Evolutionary conservation across 1,140 invertebrate species (phyloP).

Genomic region (Drosophila yakuba): DNA sequence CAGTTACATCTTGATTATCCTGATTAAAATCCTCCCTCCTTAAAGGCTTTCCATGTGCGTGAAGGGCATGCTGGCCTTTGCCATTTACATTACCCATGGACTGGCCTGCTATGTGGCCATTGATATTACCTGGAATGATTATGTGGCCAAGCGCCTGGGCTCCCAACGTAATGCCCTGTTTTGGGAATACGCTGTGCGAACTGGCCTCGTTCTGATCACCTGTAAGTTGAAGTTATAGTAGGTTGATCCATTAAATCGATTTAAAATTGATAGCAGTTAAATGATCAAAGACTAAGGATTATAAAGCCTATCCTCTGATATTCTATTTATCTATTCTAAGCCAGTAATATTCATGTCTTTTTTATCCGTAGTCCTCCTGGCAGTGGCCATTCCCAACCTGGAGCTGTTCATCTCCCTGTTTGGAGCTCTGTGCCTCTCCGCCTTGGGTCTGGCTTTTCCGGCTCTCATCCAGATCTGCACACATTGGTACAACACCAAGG

Average conservation of each 20-base stretch:
- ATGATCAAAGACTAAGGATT: too few species aligned
- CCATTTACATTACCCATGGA: conserved; percentile 92
- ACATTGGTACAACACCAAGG: conserved; percentile 87
- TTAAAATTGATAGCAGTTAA: too few species aligned
- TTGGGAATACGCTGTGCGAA: conserved; percentile 90
- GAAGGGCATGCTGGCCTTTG: conserved; percentile 90
- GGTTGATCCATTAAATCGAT: too few species aligned
- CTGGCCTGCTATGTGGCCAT: conserved; percentile 95
- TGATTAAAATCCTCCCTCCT: not conserved
- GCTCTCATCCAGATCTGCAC: conserved; percentile 91
- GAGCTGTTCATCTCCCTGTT: conserved; percentile 96
- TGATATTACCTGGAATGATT: conserved; percentile 93
- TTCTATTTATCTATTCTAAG: too few species aligned
- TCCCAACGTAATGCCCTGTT: conserved; percentile 84
- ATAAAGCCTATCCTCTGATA: too few species aligned
- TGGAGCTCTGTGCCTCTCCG: conserved; percentile 93
- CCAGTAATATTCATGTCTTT: too few species aligned
- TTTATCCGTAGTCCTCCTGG: conserved; percentile 89
- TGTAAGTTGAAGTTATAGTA: conserved; percentile 87
- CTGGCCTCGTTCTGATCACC: conserved; percentile 89
- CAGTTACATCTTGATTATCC: conserved; percentile 38
- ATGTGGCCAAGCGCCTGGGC: conserved; percentile 84
- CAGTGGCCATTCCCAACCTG: conserved; percentile 91
- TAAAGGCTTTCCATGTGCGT: conserved; percentile 89
- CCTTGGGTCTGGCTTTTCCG: conserved; percentile 94